A percentile compares a stretch with the other conserved stretches of the same genome.
These are phyloP conservation scores for Maconellicoccus hirsutus DNA, from an alignment of 1,140 invertebrate species.

Conservation along the genomic window DNA sequence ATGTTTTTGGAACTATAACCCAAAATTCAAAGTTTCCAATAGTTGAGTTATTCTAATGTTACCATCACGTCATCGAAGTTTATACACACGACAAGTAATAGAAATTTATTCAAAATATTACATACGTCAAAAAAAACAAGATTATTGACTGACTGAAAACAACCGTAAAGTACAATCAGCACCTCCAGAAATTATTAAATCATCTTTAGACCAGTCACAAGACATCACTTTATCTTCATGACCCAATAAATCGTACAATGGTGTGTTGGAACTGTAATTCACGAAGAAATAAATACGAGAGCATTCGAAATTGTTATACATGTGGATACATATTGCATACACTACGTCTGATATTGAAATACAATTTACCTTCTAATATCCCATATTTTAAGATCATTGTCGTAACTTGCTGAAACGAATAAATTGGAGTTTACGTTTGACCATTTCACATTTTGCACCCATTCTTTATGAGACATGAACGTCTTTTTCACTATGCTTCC, in stretches of 20 bases:
- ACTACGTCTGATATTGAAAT: too few relatives aligned
- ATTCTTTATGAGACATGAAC: conserved; percentile 81
- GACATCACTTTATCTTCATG: conserved; percentile 90
- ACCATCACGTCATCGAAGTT: too few relatives aligned
- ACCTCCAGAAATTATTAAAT: conserved; percentile 79
- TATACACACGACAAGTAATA: too few relatives aligned
- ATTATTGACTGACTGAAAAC: conserved; percentile 38
- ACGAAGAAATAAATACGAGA: conserved; percentile 28
- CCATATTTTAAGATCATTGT: conserved; percentile 87
- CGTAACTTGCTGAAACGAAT: conserved; percentile 89
- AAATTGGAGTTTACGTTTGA: conserved; percentile 68
- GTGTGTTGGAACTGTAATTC: conserved; percentile 68
- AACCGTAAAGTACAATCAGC: conserved; percentile 88
- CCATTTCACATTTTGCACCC: conserved; percentile 86
- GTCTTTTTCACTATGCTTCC: conserved; percentile 73
- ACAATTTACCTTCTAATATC: conserved; percentile 68
- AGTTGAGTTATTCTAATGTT: too few relatives aligned
- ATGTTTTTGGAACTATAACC: too few relatives aligned
- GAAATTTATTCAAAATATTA: too few relatives aligned
- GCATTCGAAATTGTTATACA: too few relatives aligned
- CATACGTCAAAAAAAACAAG: too few relatives aligned
- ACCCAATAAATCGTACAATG: conserved; percentile 83
- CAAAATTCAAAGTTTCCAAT: too few relatives aligned
- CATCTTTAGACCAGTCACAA: conserved; percentile 84
- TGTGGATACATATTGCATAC: too few relatives aligned